phyloP scores from a whole-genome alignment of 2,888 invertebrate species.

The Drosophila prolongata region DNA sequence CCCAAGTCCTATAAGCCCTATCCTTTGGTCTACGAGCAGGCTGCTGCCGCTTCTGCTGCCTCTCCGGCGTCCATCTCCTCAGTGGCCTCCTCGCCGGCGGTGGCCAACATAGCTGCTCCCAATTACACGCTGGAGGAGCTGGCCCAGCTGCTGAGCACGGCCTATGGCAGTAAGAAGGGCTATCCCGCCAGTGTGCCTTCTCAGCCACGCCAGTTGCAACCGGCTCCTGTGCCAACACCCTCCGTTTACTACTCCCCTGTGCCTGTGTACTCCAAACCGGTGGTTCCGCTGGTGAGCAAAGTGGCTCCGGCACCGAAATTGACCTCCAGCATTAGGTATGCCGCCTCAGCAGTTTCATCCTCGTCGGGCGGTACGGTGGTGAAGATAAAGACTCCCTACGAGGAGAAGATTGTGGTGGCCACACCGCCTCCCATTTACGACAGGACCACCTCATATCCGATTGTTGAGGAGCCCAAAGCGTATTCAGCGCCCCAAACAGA shows the following conservation, averaged over 20 bases:
- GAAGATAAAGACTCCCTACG: slow-evolving; percentile 61
- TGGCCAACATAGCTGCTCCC: slow-evolving; percentile 60
- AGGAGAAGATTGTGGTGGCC: slow-evolving; percentile 54
- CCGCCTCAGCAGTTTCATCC: slow-evolving; percentile 46
- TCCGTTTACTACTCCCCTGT: slow-evolving; percentile 45
- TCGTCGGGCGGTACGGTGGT: slow-evolving; percentile 49
- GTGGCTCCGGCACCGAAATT: slow-evolving; percentile 15
- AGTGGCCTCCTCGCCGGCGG: slow-evolving; percentile 40
- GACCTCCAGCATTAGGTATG: slow-evolving; percentile 30
- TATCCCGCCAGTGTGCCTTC: slow-evolving; percentile 41
- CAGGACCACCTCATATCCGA: slow-evolving; percentile 12
- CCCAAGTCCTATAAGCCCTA: slow-evolving; percentile 49
- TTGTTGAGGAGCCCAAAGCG: slow-evolving; percentile 28
- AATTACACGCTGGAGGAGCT: slow-evolving; percentile 68
- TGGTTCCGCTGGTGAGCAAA: slow-evolving; percentile 30
- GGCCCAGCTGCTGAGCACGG: slow-evolving; percentile 60
- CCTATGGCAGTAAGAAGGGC: slow-evolving; percentile 56
- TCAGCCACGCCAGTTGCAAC: slow-evolving; percentile 24
- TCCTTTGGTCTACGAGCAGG: slow-evolving; percentile 49
- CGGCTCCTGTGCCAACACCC: slow-evolving; percentile 19
- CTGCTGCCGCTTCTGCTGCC: slow-evolving; percentile 13
- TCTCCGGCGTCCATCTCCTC: background rate
- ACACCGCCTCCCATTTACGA: slow-evolving; percentile 46
- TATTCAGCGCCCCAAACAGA: slow-evolving; percentile 29
- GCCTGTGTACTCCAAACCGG: slow-evolving; percentile 39